Base-by-base conservation (phyloP, 2,888 invertebrate species). In the Spodoptera littoralis region DNA sequence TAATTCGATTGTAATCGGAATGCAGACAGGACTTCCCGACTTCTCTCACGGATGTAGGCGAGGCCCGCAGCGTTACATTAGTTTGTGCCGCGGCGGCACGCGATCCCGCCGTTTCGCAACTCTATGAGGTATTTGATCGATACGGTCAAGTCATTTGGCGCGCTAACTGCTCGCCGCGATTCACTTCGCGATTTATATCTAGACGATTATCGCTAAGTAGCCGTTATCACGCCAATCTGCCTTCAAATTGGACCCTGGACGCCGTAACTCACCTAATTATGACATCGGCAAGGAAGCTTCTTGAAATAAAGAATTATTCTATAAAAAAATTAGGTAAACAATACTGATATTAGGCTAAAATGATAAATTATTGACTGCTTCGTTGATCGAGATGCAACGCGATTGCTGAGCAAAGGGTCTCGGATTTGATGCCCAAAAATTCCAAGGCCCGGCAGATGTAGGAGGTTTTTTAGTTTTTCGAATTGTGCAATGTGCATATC, bases 101-200 rank as follows among this genome's bases (percentile, higher is more conserved):
- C 90, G 77, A 90, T 84, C 66, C 73, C 69, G 83, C 81, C 81
- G 80, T 89, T 87, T 85, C 71, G 84, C 79, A 65, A 80, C 45
- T 50, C 36, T 41, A 55, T 27, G 44, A 71, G 50, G 68, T 63
- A 60, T 65, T 70, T 66, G 69, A 79, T 85, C 82, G 84, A 86
- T 82, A 73, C 79, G 71, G 74, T 74, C 80, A 83, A 68, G 80
- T 79, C 79, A 81, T 80, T 83, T 80, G 75, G 76, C 72, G 72
- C 72, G 66, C 73, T 77, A 77, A 76, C 67, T 65, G 78, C 61
- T 72, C 64, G 61, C 74, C 47, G 63, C 67, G 65, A 73, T 68
- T 74, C 71, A 69, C 71, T 70, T 60, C 74, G 58, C 65, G 73
- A 79, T 84, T 78, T 84, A 80, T 84, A 79, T 80, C 76, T 80